These are phyloP conservation scores for Scaptomyza graminum DNA, from an alignment of 1,140 invertebrate genomes.

Conservation along the genomic window DNA sequence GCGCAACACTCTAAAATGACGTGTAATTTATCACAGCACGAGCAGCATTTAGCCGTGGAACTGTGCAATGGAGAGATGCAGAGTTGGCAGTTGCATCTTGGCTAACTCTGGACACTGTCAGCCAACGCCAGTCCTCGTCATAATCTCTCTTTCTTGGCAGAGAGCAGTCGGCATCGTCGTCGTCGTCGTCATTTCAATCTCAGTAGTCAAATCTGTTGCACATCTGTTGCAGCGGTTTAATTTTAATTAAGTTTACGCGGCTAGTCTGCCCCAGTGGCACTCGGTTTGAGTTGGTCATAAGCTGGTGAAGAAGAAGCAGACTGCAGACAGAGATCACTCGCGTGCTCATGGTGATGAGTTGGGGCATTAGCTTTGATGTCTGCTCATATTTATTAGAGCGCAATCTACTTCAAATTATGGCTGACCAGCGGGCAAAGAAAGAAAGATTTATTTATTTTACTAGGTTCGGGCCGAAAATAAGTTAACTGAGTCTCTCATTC, in stretches of 20 bases:
- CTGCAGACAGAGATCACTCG: slow-evolving; percentile 48
- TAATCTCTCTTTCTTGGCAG: slow-evolving; percentile 31
- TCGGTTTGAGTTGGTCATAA: slow-evolving; percentile 24
- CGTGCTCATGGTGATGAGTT: slow-evolving; percentile 81
- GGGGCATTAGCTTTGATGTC: slow-evolving; percentile 76
- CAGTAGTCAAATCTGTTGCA: slow-evolving; percentile 64
- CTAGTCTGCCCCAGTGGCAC: slow-evolving; percentile 21
- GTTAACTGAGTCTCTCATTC: not conserved
- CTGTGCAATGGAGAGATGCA: slow-evolving; percentile 25
- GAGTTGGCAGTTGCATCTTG: slow-evolving; percentile 21
- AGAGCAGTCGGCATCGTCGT: slow-evolving; percentile 13
- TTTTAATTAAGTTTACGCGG: slow-evolving; percentile 76
- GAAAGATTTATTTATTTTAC: slow-evolving; percentile 22
- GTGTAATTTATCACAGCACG: slow-evolving; percentile 77
- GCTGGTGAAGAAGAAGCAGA: not conserved
- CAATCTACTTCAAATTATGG: slow-evolving; percentile 65
- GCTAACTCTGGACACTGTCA: slow-evolving; percentile 27
- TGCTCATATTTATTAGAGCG: slow-evolving; percentile 81
- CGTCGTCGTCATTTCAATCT: slow-evolving; percentile 53
- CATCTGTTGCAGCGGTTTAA: slow-evolving; percentile 47
- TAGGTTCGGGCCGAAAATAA: too few species aligned
- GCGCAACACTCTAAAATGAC: slow-evolving; percentile 75
- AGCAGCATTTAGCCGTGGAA: slow-evolving; percentile 78
- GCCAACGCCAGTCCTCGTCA: slow-evolving; percentile 41
- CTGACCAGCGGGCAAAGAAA: slow-evolving; percentile 17